Evolutionary conservation across 2,888 invertebrate genomes (phyloP).

Genomic region (Nowickia ferox): DNA sequence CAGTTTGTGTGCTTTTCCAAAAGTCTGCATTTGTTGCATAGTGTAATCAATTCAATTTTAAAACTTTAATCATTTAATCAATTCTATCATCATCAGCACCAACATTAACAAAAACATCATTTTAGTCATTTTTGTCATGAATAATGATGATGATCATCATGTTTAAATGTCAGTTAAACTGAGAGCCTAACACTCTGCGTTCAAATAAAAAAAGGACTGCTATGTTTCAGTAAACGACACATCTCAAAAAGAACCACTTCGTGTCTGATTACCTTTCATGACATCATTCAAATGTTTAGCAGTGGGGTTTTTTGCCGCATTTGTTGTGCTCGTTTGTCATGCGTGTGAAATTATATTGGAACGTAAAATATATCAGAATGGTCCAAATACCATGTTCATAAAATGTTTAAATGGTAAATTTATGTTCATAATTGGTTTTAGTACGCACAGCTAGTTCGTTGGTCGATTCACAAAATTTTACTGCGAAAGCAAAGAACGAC

Average conservation of each 20-base stretch:
- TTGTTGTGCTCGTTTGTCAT: conserved; percentile 51
- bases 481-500: not conserved
- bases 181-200: conserved; percentile 46
- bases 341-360: conserved; percentile 74
- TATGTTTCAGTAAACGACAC: conserved; percentile 6
- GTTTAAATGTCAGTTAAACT: conserved; percentile 49
- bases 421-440: conserved; percentile 82
- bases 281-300: conserved; percentile 34
- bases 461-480: conserved; percentile 13
- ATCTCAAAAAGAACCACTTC: conserved; percentile 8
- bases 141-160: conserved; percentile 14
- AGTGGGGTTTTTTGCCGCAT: conserved; percentile 18
- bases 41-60: conserved; percentile 55
- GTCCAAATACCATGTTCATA: conserved; percentile 81
- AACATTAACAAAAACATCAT: not conserved
- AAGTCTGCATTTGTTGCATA: too few relatives aligned
- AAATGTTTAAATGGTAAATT: conserved; percentile 80
- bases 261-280: conserved; percentile 34
- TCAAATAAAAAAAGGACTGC: not conserved
- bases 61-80: conserved; percentile 61
- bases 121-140: conserved; percentile 32
- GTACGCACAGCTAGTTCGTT: conserved; percentile 23
- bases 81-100: conserved; percentile 32
- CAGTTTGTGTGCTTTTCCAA: too few relatives aligned
- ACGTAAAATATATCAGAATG: conserved; percentile 80